Evolutionary conservation across 2,113 vertebrate species (phyloP).

Genomic region (Nesoenas mayeri): DNA sequence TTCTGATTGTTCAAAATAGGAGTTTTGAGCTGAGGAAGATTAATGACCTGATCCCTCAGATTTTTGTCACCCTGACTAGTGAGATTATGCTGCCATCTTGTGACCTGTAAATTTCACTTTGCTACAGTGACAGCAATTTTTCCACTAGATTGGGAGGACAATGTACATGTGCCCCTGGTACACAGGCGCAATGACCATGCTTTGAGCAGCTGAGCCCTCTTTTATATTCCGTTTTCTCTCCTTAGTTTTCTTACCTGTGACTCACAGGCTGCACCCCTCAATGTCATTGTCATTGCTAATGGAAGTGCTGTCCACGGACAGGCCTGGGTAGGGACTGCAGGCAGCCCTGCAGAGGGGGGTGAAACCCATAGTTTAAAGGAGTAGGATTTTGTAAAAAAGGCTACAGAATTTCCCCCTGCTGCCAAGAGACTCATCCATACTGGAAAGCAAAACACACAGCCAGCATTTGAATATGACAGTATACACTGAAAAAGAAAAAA

Average conservation of each 20-base stretch:
- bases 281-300: not conserved
- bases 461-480: not conserved
- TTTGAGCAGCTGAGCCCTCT: not conserved
- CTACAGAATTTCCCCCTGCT: not conserved
- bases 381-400: not conserved
- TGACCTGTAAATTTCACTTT: not conserved
- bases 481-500: not conserved
- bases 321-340: not conserved
- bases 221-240: not conserved
- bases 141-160: not conserved
- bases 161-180: not conserved
- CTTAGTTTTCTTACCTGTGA: not conserved
- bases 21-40: not conserved
- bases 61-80: not conserved
- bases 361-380: not conserved
- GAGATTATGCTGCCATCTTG: constrained; percentile 56
- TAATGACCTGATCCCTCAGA: not conserved
- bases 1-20: not conserved
- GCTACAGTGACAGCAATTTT: not conserved
- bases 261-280: not conserved
- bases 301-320: not conserved
- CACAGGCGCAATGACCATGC: not conserved
- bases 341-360: not conserved
- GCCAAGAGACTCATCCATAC: not conserved
- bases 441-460: not conserved